Evolutionary conservation across 2,797 vertebrate genomes (phyloP).

Genomic region (Tragopan temminckii): DNA sequence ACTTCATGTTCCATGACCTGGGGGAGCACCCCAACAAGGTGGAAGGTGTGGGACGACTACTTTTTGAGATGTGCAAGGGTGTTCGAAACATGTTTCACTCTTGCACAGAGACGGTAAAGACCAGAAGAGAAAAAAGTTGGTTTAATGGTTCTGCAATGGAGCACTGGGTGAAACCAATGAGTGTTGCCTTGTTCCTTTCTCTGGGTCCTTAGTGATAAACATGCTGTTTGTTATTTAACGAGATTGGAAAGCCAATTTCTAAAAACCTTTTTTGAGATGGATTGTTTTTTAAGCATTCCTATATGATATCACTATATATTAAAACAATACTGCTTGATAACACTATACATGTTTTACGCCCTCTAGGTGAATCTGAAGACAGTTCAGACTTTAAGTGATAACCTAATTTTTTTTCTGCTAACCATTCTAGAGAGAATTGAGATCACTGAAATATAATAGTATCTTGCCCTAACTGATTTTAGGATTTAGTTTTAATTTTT

Average conservation of each 20-base stretch:
- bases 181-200: neutral
- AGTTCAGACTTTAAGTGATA: neutral
- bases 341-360: no score
- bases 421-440: neutral
- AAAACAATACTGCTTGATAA: neutral
- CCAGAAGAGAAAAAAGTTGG: neutral
- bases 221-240: neutral
- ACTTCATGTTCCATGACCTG: slow-evolving; percentile 90
- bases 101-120: slow-evolving; percentile 86
- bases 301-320: neutral
- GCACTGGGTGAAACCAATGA: neutral
- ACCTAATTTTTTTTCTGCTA: neutral
- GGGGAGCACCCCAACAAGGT: slow-evolving; percentile 87
- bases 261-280: neutral
- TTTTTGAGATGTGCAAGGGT: slow-evolving; percentile 98
- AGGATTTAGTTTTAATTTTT: neutral
- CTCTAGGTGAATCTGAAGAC: neutral
- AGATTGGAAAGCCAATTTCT: neutral
- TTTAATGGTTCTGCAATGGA: neutral
- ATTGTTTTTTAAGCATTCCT: neutral
- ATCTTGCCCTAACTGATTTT: neutral
- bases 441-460: neutral
- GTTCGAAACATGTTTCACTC: slow-evolving; percentile 96
- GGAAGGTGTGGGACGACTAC: slow-evolving; percentile 91
- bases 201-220: neutral